Evolutionary conservation across 2,113 vertebrate genomes (phyloP).

Genomic region (Siphamia tubifer): DNA sequence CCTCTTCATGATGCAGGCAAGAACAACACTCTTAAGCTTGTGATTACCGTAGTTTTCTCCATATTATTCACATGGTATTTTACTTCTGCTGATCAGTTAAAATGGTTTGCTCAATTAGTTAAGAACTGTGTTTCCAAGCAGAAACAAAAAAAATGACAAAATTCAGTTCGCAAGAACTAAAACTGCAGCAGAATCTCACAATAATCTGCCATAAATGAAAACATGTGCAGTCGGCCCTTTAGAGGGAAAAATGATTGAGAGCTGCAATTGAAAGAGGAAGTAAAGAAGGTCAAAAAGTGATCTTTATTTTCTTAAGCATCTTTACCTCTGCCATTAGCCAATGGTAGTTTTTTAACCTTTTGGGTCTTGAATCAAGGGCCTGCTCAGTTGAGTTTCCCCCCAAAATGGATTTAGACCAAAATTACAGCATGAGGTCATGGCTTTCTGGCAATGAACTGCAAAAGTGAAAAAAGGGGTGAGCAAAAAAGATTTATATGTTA

Average conservation of each 20-base stretch:
- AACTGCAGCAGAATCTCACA: conserved; percentile 20
- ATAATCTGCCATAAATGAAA: conserved; percentile 65
- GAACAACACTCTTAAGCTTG: background rate
- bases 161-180: background rate
- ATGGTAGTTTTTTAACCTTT: conserved; percentile 68
- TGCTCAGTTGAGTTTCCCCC: conserved; percentile 32
- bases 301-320: conserved; percentile 69
- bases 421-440: conserved; percentile 76
- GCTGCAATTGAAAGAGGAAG: conserved; percentile 69
- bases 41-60: background rate
- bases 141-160: background rate
- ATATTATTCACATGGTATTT: background rate
- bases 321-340: conserved; percentile 66
- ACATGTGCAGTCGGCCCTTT: conserved; percentile 42
- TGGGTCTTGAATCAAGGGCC: conserved; percentile 59
- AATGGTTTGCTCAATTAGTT: background rate
- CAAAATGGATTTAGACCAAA: conserved; percentile 69
- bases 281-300: conserved; percentile 67
- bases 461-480: conserved; percentile 35
- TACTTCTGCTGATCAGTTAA: background rate
- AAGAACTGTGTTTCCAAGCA: background rate
- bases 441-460: conserved; percentile 55
- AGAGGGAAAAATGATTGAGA: conserved; percentile 60
- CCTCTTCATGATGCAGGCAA: background rate
- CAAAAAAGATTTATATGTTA: conserved; percentile 11